A percentile compares a stretch with the other conserved stretches of the same genome.
These are phyloP conservation scores for Phylloscopus collybita DNA, from an alignment of 2,797 vertebrate species.

Conservation along the genomic window DNA sequence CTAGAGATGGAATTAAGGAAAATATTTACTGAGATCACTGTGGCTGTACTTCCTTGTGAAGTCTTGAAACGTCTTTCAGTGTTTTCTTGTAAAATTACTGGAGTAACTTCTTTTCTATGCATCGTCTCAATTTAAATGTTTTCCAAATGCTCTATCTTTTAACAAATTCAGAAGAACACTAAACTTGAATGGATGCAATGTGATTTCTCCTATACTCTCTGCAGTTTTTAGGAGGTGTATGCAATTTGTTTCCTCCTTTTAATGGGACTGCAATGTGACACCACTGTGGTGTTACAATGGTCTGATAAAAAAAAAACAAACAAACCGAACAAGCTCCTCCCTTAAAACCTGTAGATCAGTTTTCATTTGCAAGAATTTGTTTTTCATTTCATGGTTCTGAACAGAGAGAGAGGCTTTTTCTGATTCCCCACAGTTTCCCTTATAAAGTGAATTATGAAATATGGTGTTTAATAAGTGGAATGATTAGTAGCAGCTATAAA, in stretches of 20 bases:
- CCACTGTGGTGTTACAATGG: not conserved
- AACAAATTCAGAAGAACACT: not conserved
- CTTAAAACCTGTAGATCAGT: not conserved
- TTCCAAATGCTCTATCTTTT: not conserved
- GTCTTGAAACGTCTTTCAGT: not conserved
- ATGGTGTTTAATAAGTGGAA: not conserved
- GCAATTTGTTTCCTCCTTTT: not conserved
- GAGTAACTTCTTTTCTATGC: not conserved
- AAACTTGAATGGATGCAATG: not conserved
- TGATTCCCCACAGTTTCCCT: not conserved
- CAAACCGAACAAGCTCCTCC: not conserved
- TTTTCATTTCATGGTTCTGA: not conserved
- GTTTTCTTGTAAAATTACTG: not conserved
- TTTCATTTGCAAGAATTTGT: not conserved
- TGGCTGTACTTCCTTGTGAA: constrained; percentile 21
- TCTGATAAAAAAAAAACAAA: not conserved
- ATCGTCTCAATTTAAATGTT: not conserved
- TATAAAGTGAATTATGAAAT: not conserved
- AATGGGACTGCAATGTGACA: not conserved
- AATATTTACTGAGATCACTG: not conserved
- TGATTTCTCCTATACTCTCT: not conserved
- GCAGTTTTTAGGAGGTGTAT: not conserved
- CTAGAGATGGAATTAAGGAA: not conserved
- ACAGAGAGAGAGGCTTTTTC: not conserved
- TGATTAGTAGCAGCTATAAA: not conserved